Percentiles rank a stretch among this genome's conserved stretches.
phyloP scores from a whole-genome alignment of 2,797 vertebrate species.

The Onychomys torridus region DNA sequence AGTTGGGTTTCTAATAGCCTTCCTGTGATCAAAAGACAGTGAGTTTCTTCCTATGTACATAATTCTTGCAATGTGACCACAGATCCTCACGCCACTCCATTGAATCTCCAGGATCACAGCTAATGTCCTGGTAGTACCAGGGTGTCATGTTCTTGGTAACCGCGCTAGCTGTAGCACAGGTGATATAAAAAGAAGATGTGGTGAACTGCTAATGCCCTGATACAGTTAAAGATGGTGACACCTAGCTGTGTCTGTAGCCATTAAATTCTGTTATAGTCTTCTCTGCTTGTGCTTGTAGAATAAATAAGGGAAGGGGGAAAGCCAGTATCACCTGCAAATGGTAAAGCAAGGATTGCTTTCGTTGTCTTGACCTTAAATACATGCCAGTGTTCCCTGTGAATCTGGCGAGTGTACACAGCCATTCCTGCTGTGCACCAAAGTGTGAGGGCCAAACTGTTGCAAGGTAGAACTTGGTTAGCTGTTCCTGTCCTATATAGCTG shows the following conservation, averaged over 20 bases:
- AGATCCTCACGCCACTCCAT: neutral
- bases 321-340: neutral
- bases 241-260: neutral
- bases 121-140: neutral
- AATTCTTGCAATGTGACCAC: neutral
- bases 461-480: neutral
- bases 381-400: neutral
- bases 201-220: neutral
- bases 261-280: neutral
- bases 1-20: neutral
- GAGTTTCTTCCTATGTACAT: neutral
- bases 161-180: neutral
- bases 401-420: neutral
- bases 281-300: neutral
- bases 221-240: neutral
- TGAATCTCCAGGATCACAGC: neutral
- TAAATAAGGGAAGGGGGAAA: neutral
- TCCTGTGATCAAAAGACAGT: neutral
- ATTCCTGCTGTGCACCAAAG: neutral
- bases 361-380: neutral
- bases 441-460: neutral
- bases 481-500: neutral
- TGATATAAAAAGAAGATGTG: neutral
- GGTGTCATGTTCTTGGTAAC: neutral
- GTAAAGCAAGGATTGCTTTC: neutral